Percentiles rank a stretch among this genome's conserved stretches.
Evolutionary conservation across 2,888 invertebrate species (phyloP).

Genomic region (Archips xylosteana): DNA sequence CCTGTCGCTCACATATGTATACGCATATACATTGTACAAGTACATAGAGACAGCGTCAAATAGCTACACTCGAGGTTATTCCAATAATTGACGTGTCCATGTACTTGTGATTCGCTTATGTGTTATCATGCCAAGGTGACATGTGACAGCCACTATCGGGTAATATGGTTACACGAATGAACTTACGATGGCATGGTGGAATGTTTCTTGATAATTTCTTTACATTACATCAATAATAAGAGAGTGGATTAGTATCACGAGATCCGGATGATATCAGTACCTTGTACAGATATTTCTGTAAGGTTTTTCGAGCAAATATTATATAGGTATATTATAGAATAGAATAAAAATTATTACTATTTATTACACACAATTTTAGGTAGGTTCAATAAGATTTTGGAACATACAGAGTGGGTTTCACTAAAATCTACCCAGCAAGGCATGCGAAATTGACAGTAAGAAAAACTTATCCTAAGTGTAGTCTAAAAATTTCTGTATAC

Average conservation of each 20-base stretch:
- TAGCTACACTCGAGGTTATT: slow-evolving; percentile 15
- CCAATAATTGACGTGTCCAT: slow-evolving; percentile 32
- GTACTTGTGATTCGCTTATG: slow-evolving; percentile 29
- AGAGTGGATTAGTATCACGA: not conserved
- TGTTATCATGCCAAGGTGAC: slow-evolving; percentile 4
- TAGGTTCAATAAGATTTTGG: too few species aligned
- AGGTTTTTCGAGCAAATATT: too few species aligned
- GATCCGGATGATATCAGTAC: too few species aligned
- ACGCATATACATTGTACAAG: not conserved
- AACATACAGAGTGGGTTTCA: too few species aligned
- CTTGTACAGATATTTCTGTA: too few species aligned
- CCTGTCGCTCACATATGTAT: not conserved
- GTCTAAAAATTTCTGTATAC: too few species aligned
- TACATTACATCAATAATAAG: not conserved
- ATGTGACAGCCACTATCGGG: slow-evolving; percentile 9
- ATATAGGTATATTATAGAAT: too few species aligned
- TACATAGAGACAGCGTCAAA: slow-evolving; percentile 16
- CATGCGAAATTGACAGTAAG: too few species aligned
- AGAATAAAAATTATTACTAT: too few species aligned
- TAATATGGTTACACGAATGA: slow-evolving; percentile 22
- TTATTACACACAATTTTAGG: too few species aligned
- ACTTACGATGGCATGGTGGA: not conserved
- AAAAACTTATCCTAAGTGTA: too few species aligned
- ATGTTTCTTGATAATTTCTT: not conserved
- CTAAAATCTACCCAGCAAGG: too few species aligned